Evolutionary conservation across 2,113 vertebrate genomes (phyloP), one percentile per base, ranked within the genome.

Genomic region (Tragelaphus buxtoni): DNA sequence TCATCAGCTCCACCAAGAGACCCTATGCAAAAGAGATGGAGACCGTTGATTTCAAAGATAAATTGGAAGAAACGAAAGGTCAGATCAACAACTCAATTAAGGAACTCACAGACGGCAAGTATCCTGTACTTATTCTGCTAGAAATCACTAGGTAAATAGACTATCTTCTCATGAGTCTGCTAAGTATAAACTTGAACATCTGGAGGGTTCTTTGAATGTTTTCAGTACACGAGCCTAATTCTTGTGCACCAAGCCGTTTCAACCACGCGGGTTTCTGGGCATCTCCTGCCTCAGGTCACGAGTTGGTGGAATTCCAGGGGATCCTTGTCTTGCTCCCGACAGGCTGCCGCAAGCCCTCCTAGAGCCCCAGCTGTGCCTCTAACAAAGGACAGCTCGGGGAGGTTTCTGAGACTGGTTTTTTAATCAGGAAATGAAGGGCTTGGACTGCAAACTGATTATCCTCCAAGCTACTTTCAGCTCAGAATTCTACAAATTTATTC

Each of bases 1-100:
- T 99, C 88, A 92, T 99, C 72, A 98, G 98, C 95, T 98, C 98
- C 60, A 98, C 98, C 9, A 99, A 99, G 94, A 99, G 99, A 96
- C 99, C 99, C 58, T 99, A 99, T 85, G 98, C 98, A 8, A 98
- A 98, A 35, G 98, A 99, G 88, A 79, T 99, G 95, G 99, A 99
- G 98, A 96, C 98, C 3, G 98, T 98, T 58, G 98, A 99, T 60
- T 99, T 99, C 96, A 99, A 99, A 98, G 98, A 98, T 61, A 98
- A 99, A 97, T 28, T 96, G 1, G 99, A 99, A 96, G 99, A 99
- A 95, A 99, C 98, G 0, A 98, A 98, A 69, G 88, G 97, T 76
- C 98, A 99, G 95, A 99, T 99, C 97, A 99, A 99, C 96, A 98
- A 97, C 93, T 98, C 98, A 18, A 95, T 99, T 88, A 99, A 99